Evolutionary conservation across 2,888 invertebrate genomes (phyloP).

Genomic region (Tuta absoluta): DNA sequence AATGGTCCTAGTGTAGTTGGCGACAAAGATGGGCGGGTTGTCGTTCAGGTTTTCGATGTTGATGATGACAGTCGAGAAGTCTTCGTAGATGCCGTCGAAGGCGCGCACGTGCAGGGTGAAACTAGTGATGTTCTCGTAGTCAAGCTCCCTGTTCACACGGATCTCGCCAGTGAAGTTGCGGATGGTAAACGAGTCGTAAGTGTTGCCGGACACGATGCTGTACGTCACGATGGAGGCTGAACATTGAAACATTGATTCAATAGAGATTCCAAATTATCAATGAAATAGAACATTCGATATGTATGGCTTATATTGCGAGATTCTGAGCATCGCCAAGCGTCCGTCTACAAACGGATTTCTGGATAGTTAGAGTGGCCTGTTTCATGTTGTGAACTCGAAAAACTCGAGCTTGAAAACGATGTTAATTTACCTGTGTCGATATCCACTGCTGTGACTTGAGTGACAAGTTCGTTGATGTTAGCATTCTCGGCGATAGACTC

Average conservation of each 20-base stretch:
- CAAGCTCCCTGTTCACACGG: slow-evolving; percentile 87
- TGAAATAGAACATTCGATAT: neutral
- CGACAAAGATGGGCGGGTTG: slow-evolving; percentile 92
- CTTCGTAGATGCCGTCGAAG: slow-evolving; percentile 91
- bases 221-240: slow-evolving; percentile 91
- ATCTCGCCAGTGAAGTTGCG: slow-evolving; percentile 93
- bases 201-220: slow-evolving; percentile 93
- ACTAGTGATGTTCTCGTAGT: slow-evolving; percentile 92
- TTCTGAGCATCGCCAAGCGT: no score
- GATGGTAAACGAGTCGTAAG: slow-evolving; percentile 92
- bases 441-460: slow-evolving; percentile 93
- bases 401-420: neutral
- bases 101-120: slow-evolving; percentile 92
- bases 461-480: slow-evolving; percentile 90
- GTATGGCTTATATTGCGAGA: no score
- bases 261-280: no score
- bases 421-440: slow-evolving; percentile 86
- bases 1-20: slow-evolving; percentile 87
- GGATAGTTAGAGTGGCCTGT: no score
- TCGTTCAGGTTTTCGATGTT: slow-evolving; percentile 95
- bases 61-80: slow-evolving; percentile 91
- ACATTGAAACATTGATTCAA: no score
- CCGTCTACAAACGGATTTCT: no score
- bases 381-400: no score
- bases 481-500: slow-evolving; percentile 91